A percentile compares a stretch with the other conserved stretches of the same genome.
phyloP scores from a whole-genome alignment of 2,797 vertebrate genomes.

The Pogonophryne albipinna region DNA sequence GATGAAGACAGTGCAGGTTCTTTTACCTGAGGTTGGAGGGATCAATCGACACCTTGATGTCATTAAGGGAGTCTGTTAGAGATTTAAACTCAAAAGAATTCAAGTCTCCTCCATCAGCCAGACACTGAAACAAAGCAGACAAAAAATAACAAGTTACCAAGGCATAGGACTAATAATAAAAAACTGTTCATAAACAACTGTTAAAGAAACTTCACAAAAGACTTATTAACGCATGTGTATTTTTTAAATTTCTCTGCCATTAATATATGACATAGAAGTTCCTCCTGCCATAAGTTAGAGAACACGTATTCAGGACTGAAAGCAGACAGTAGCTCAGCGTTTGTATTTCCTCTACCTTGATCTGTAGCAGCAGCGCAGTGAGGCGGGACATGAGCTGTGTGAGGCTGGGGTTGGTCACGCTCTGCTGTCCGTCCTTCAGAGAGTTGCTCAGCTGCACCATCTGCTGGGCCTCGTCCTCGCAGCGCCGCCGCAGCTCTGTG shows the following conservation, averaged over 20 bases:
- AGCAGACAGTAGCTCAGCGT: background rate
- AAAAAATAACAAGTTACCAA: background rate
- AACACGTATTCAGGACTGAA: background rate
- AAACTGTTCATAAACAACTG: background rate
- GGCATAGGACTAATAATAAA: background rate
- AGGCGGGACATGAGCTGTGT: constrained; percentile 95
- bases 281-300: background rate
- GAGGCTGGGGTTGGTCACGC: constrained; percentile 89
- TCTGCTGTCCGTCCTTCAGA: constrained; percentile 87
- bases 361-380: constrained; percentile 95
- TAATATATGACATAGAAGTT: background rate
- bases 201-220: background rate
- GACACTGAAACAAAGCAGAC: constrained; percentile 85
- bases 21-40: constrained; percentile 96
- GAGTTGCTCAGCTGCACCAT: constrained; percentile 90
- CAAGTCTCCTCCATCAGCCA: constrained; percentile 96
- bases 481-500: constrained; percentile 91
- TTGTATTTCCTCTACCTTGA: constrained; percentile 87
- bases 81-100: constrained; percentile 99
- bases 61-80: constrained; percentile 96
- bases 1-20: background rate
- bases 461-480: constrained; percentile 95
- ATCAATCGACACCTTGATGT: constrained; percentile 98
- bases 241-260: background rate
- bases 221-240: background rate